Percentiles rank a stretch among this genome's conserved stretches.
These are phyloP conservation scores for Zoroaster sp. DNA, from an alignment of 53 echinoderm and acorn worm genomes.

Conservation along the genomic window DNA sequence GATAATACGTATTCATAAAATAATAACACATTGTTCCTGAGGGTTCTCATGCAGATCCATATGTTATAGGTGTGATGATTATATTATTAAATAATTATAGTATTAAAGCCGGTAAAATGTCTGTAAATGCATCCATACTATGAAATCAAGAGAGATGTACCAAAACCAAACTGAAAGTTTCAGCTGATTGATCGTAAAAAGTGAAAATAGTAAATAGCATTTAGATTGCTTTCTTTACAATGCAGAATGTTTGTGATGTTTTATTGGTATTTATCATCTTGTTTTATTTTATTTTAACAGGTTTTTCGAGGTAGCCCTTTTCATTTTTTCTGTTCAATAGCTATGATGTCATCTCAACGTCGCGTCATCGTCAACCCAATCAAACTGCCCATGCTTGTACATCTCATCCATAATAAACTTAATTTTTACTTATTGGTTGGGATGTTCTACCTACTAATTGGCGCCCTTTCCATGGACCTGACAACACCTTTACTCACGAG, in stretches of 20 bases:
- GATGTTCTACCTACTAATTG: slow-evolving; percentile 42
- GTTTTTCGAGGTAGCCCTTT: slow-evolving; percentile 51
- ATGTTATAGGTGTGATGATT: too few species aligned
- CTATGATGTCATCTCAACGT: slow-evolving; percentile 69
- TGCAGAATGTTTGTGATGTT: background rate
- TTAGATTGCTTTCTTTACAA: too few species aligned
- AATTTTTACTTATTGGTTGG: slow-evolving; percentile 23
- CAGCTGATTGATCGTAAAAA: too few species aligned
- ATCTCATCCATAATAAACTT: slow-evolving; percentile 53
- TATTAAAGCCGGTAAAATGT: too few species aligned
- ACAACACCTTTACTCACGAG: slow-evolving; percentile 11
- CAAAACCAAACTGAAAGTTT: too few species aligned
- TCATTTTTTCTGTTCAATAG: slow-evolving; percentile 55
- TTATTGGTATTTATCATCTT: background rate
- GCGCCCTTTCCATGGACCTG: slow-evolving; percentile 38
- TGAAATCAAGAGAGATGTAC: too few species aligned
- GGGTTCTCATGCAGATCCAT: too few species aligned
- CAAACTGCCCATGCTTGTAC: slow-evolving; percentile 36
- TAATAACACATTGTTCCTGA: too few species aligned
- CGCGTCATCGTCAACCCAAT: background rate
- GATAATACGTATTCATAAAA: too few species aligned
- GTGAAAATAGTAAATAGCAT: too few species aligned
- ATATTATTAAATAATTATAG: too few species aligned
- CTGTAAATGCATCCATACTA: too few species aligned
- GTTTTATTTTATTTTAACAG: background rate